Conservation (phyloP, 2,888 invertebrate genomes). For the Leptopilina drosophilae region DNA sequence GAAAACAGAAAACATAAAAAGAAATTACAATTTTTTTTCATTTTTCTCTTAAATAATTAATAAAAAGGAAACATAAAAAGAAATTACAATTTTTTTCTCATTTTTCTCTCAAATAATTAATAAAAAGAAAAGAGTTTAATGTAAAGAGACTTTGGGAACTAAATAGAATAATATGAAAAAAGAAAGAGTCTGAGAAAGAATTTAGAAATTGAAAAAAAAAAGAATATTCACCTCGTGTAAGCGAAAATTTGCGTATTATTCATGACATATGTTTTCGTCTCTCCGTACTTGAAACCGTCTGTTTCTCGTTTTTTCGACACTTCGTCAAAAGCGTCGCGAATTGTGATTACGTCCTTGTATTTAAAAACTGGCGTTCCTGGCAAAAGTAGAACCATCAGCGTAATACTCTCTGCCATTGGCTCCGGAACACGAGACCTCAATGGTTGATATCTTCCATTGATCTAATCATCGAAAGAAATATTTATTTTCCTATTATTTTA, state of each 20-base stretch:
- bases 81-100: no score
- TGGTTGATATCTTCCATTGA: slow-evolving; percentile 62
- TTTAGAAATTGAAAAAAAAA: slow-evolving; percentile 36
- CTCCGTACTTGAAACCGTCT: slow-evolving; percentile 83
- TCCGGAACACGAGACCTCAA: slow-evolving; percentile 68
- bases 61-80: no score
- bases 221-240: slow-evolving; percentile 82
- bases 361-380: slow-evolving; percentile 86
- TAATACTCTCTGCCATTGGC: slow-evolving; percentile 79
- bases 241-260: slow-evolving; percentile 81
- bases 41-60: no score
- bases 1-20: no score
- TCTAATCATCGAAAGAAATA: slow-evolving; percentile 58
- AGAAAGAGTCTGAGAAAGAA: background rate
- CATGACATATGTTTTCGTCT: slow-evolving; percentile 63
- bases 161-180: no score
- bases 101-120: no score
- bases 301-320: slow-evolving; percentile 78
- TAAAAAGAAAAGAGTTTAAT: no score
- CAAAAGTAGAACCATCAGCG: slow-evolving; percentile 85
- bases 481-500: background rate
- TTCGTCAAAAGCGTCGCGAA: slow-evolving; percentile 71
- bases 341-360: slow-evolving; percentile 68
- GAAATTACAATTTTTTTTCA: no score
- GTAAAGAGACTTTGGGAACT: no score